Conservation (phyloP, 1,140 invertebrate species). For the Lepidurus arcticus region DNA sequence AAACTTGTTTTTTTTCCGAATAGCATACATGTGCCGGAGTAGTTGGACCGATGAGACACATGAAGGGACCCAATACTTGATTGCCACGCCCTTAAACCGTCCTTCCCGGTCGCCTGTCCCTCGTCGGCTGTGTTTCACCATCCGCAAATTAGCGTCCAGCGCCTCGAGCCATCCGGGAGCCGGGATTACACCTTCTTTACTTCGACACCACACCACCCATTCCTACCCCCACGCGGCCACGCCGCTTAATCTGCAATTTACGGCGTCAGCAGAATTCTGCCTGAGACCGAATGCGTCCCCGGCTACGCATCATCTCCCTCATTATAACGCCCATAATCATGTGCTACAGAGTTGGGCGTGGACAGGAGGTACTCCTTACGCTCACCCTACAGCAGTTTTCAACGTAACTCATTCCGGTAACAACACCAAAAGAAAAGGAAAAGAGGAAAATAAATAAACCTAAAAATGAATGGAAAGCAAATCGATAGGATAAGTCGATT, state of each 20-base stretch:
- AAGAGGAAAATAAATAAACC: not conserved
- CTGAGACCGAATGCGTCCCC: not conserved
- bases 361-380: not conserved
- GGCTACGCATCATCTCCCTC: not conserved
- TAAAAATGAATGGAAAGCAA: not conserved
- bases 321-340: constrained; percentile 11
- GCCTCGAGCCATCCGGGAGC: not conserved
- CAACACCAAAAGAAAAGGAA: too few relatives aligned
- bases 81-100: constrained; percentile 33
- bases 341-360: constrained; percentile 11
- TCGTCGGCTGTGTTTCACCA: constrained; percentile 29
- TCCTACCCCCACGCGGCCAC: constrained; percentile 7
- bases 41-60: constrained; percentile 30
- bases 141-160: constrained; percentile 20
- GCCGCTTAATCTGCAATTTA: not conserved
- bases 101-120: constrained; percentile 12
- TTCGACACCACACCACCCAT: not conserved
- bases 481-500: not conserved
- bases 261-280: constrained; percentile 26
- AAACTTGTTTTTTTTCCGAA: not conserved
- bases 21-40: constrained; percentile 33
- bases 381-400: not conserved
- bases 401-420: constrained; percentile 8
- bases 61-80: constrained; percentile 30
- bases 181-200: not conserved